Evolutionary conservation across 2,113 vertebrate genomes (phyloP).

Genomic region (Grammomys dolichurus): DNA sequence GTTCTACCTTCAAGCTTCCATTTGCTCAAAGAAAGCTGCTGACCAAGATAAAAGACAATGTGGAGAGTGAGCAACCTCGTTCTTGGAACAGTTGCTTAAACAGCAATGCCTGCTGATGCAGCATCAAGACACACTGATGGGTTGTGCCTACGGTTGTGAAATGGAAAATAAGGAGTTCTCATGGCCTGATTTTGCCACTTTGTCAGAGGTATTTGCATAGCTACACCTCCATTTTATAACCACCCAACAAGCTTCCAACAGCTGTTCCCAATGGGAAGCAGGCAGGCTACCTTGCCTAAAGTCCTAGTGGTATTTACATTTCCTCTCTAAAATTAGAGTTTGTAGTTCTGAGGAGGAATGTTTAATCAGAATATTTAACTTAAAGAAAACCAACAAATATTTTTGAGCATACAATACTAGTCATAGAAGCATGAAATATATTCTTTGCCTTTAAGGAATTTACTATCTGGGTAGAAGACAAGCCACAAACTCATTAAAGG

Average conservation of each 20-base stretch:
- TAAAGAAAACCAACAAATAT: conserved; percentile 40
- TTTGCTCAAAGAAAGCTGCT: not conserved
- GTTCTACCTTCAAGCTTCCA: not conserved
- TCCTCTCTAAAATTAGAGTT: conserved; percentile 37
- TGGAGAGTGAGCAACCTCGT: not conserved
- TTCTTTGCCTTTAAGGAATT: conserved; percentile 55
- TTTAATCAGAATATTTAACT: conserved; percentile 64
- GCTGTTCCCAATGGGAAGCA: conserved; percentile 32
- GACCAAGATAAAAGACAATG: not conserved
- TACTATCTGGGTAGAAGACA: not conserved
- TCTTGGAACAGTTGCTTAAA: conserved; percentile 20
- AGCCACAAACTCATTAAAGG: conserved; percentile 18
- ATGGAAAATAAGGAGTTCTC: not conserved
- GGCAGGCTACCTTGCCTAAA: not conserved
- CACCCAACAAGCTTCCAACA: not conserved
- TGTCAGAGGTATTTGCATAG: not conserved
- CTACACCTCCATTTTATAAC: not conserved
- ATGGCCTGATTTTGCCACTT: conserved; percentile 3
- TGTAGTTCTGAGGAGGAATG: not conserved
- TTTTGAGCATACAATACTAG: conserved; percentile 26
- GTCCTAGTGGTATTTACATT: conserved; percentile 34
- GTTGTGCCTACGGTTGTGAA: not conserved
- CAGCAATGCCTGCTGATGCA: conserved; percentile 15
- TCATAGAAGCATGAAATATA: conserved; percentile 57
- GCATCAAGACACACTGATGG: not conserved